These are phyloP conservation scores for Cebus imitator DNA, from an alignment of 2,113 vertebrate genomes.

Conservation along the genomic window DNA sequence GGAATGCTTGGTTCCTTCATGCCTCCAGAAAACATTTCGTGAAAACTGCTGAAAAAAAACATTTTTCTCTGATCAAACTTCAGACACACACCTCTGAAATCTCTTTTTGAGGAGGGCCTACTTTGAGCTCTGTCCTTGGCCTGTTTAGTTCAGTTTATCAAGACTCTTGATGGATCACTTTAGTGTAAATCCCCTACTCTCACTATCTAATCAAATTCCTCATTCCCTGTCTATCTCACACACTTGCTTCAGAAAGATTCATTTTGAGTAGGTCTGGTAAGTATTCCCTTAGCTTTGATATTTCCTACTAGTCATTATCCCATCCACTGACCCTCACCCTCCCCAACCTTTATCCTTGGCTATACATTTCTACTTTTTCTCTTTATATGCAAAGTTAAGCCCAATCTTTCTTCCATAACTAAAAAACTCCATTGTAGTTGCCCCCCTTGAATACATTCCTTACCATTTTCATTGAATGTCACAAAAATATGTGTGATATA, in stretches of 20 bases:
- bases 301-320: not conserved
- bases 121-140: not conserved
- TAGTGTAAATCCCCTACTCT: not conserved
- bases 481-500: not conserved
- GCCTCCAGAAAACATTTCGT: not conserved
- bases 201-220: not conserved
- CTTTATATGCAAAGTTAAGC: not conserved
- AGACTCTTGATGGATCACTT: not conserved
- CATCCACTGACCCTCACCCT: not conserved
- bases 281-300: not conserved
- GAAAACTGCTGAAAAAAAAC: not conserved
- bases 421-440: not conserved
- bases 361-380: not conserved
- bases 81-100: not conserved
- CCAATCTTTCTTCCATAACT: not conserved
- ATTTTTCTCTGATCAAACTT: not conserved
- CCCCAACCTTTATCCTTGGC: not conserved
- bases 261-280: not conserved
- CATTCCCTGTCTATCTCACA: not conserved
- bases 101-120: fast-evolving
- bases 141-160: not conserved
- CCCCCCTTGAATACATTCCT: not conserved
- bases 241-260: not conserved
- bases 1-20: not conserved
- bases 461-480: not conserved